These are phyloP conservation scores for Drosophila ironensis DNA, from an alignment of 1,140 invertebrate species.

Conservation along the genomic window DNA sequence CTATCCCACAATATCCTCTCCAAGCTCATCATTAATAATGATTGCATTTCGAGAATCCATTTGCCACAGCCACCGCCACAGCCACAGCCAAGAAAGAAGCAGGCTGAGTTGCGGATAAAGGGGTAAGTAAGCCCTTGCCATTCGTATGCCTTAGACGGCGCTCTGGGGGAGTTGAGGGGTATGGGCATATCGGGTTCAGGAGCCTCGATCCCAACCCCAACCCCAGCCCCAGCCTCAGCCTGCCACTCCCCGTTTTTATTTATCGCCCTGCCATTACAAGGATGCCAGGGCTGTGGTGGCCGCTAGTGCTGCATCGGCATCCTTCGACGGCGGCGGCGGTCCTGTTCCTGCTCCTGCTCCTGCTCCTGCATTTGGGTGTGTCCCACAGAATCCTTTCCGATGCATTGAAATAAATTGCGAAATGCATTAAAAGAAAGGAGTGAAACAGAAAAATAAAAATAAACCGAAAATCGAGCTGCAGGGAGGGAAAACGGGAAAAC, in stretches of 20 bases:
- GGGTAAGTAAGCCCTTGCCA: not conserved
- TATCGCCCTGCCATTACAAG: conserved; percentile 31
- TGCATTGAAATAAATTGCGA: conserved; percentile 72
- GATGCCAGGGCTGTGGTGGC: conserved; percentile 18
- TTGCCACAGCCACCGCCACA: conserved; percentile 24
- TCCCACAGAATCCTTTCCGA: conserved; percentile 49
- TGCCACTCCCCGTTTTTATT: conserved; percentile 4
- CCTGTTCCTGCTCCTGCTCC: conserved; percentile 7
- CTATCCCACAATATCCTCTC: conserved; percentile 7
- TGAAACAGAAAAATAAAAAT: conserved; percentile 17
- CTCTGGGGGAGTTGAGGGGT: not conserved
- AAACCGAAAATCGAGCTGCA: not conserved
- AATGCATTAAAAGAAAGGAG: conserved; percentile 45
- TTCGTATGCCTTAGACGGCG: conserved; percentile 1
- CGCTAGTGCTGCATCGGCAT: conserved; percentile 13
- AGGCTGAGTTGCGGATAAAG: not conserved
- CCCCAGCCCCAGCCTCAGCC: not conserved
- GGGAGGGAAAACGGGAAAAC: conserved; percentile 24
- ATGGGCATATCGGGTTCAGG: conserved; percentile 8
- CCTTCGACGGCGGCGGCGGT: not conserved
- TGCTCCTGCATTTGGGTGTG: conserved; percentile 37
- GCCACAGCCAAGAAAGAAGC: too few relatives aligned
- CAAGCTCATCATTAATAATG: conserved; percentile 28
- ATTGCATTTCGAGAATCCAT: conserved; percentile 33
- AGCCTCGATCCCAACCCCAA: not conserved